Evolutionary conservation across 2,113 vertebrate species (phyloP).

Genomic region (Oxyura jamaicensis): DNA sequence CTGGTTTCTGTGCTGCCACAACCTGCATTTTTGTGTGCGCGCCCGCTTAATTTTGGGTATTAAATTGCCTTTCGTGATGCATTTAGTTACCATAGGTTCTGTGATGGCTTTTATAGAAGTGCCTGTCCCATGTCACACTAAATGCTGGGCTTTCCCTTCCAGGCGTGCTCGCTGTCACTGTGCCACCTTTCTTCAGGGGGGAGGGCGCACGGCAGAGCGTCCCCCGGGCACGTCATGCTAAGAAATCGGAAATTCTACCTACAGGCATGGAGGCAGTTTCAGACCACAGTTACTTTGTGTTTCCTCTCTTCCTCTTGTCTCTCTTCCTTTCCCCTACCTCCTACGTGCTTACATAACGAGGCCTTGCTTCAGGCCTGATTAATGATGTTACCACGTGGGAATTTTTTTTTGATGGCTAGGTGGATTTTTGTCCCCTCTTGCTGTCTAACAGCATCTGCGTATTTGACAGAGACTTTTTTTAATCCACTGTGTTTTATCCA

Average conservation of each 20-base stretch:
- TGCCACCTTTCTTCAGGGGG: not conserved
- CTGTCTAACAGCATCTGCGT: not conserved
- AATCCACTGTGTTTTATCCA: not conserved
- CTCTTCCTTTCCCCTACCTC: not conserved
- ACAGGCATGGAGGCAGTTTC: not conserved
- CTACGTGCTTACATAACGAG: not conserved
- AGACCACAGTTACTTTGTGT: conserved; percentile 19
- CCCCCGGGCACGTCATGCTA: not conserved
- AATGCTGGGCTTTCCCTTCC: not conserved
- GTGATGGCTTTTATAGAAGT: not conserved
- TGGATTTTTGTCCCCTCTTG: not conserved
- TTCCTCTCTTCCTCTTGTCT: conserved; percentile 13
- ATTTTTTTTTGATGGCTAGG: not conserved
- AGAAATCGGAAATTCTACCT: conserved; percentile 5
- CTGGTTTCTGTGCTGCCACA: not conserved
- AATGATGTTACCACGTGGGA: not conserved
- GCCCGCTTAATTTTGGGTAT: not conserved
- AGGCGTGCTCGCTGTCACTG: not conserved
- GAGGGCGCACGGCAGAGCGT: not conserved
- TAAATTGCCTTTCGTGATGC: not conserved
- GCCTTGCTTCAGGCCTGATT: conserved; percentile 2
- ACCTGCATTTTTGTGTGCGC: not conserved
- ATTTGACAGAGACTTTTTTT: not conserved
- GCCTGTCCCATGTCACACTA: not conserved
- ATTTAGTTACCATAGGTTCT: not conserved